Evolutionary conservation across 2,113 vertebrate species (phyloP).

Genomic region (Martes martes): DNA sequence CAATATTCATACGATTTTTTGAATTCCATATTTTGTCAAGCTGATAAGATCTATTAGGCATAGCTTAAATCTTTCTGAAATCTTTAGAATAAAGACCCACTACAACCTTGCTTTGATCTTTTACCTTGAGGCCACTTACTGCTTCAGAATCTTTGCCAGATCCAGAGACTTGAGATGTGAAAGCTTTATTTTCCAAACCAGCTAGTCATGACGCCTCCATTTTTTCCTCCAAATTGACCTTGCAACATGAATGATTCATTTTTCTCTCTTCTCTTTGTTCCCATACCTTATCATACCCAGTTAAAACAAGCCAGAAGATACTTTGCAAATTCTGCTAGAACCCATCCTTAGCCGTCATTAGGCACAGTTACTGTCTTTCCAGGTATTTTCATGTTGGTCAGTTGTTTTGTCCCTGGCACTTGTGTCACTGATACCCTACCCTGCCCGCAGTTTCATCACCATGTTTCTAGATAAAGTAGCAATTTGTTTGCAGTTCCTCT

Average conservation of each 20-base stretch:
- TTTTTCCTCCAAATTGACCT: neutral
- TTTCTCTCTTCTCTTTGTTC: neutral
- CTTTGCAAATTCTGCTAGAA: neutral
- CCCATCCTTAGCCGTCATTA: neutral
- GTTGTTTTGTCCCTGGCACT: neutral
- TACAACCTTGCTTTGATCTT: neutral
- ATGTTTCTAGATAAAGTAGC: fast-evolving
- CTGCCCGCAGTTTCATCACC: neutral
- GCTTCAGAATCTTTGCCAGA: neutral
- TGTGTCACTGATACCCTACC: fast-evolving
- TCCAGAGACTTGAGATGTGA: neutral
- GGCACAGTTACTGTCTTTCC: neutral
- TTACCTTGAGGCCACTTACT: neutral
- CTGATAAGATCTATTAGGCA: neutral
- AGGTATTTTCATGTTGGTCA: fast-evolving
- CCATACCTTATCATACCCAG: neutral
- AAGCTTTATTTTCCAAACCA: slow-evolving; percentile 21
- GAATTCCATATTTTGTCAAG: neutral
- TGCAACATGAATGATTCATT: neutral
- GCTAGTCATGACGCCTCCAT: neutral
- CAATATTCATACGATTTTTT: neutral
- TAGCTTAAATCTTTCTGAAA: neutral
- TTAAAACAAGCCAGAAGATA: neutral
- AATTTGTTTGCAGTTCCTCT: neutral
- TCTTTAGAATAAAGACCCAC: neutral